Evolutionary conservation across 2,113 vertebrate species (phyloP).

Genomic region (Apteryx mantelli): DNA sequence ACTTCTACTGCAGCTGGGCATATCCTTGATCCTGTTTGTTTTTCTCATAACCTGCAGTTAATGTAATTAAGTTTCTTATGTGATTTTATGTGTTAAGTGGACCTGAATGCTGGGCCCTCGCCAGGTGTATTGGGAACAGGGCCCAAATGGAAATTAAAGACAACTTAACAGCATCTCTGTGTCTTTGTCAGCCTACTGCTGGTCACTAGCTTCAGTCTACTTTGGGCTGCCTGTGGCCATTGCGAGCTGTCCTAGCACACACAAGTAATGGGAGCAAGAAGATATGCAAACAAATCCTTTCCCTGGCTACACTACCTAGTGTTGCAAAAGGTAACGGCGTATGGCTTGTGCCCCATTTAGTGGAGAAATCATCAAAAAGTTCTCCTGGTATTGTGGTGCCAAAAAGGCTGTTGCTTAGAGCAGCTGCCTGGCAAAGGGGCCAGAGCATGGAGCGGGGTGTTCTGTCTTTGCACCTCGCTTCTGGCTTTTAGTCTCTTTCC

Average conservation of each 20-base stretch:
- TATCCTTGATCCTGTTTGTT: conserved; percentile 25
- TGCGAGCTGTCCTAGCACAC: neutral
- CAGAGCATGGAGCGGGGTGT: accelerated
- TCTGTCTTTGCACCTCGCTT: neutral
- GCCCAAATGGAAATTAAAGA: neutral
- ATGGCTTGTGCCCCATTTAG: accelerated
- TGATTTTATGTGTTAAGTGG: neutral
- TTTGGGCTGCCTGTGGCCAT: neutral
- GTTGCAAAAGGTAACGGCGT: neutral
- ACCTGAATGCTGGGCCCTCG: neutral
- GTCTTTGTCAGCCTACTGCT: neutral
- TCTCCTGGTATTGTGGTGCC: neutral
- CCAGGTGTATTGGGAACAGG: neutral
- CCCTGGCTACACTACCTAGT: neutral
- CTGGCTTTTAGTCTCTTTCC: neutral
- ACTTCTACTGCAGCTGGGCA: neutral
- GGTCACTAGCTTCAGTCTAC: neutral
- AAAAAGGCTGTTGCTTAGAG: neutral
- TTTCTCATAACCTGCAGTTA: conserved; percentile 19
- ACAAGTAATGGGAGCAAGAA: neutral
- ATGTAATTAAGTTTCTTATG: neutral
- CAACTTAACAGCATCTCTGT: neutral
- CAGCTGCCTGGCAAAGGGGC: neutral
- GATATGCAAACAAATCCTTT: neutral
- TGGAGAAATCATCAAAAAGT: neutral